Base-by-base conservation (phyloP, 2,888 invertebrate species). In the Ectemnius lituratus region DNA sequence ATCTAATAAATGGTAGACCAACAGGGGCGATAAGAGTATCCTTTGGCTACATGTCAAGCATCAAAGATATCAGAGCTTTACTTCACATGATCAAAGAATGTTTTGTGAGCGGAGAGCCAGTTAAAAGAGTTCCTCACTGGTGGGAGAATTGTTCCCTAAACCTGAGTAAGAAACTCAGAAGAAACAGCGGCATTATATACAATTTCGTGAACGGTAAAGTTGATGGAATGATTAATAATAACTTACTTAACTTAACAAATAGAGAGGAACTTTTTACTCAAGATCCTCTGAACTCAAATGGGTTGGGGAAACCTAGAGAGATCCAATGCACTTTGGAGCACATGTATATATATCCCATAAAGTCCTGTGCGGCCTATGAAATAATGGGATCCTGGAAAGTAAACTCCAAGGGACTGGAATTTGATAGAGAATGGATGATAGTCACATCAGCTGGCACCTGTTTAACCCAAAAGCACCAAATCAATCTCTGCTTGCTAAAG, bases 361-460 rank as follows among this genome's bases (percentile, higher is more conserved):
- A 98, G 92, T 98, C 98, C 0, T 98, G 98, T 91, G 97, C 94
- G 0, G 94, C 95, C 6, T 95, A 95, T 86, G 93, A 95, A 91
- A 93, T 96, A 28, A 86, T 87, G 46, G 86, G 90, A 11, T 89
- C 92, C 6, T 98, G 98, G 98, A 92, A 92, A 72, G 90, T 98
- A 67, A 95, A 94, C 13, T 85, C 91, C 0, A 94, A 94, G 85
- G 99, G 99, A 0, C 93, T 99, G 46, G 93, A 95, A 85, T 97
- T 95, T 90, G 99, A 99, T 91, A 93, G 99, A 80, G 94, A 96
- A 87, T 99, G 98, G 98, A 97, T 98, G 97, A 95, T 99, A 74
- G 93, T 97, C 6, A 96, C 95, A 84, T 93, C 94, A 8, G 93
- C 94, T 85, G 98, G 98, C 16, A 94, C 96, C 74, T 95, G 96